phyloP scores from a whole-genome alignment of 2,113 vertebrate genomes.

The Kryptolebias marmoratus region DNA sequence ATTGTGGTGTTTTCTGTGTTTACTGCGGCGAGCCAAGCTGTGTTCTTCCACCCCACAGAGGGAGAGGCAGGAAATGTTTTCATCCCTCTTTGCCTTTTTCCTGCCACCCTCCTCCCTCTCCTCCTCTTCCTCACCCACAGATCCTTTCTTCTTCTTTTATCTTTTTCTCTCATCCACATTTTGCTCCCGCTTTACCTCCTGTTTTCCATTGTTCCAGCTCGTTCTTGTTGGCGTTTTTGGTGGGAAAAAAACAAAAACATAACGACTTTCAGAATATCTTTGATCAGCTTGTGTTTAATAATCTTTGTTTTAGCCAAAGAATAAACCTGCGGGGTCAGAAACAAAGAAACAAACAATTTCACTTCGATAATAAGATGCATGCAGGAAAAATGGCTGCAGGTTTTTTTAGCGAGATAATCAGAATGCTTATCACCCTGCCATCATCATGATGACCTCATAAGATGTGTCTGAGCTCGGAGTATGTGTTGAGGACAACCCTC shows the following conservation, averaged over 20 bases:
- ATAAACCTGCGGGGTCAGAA: no score
- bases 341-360: no score
- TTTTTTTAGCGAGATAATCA: no score
- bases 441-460: no score
- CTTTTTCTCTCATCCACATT: conserved; percentile 2
- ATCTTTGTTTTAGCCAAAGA: no score
- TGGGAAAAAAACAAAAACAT: not conserved
- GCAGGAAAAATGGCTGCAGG: no score
- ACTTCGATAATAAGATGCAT: no score
- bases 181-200: not conserved
- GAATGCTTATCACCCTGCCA: no score
- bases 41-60: conserved; percentile 56
- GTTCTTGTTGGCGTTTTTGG: not conserved
- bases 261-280: not conserved
- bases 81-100: conserved; percentile 28
- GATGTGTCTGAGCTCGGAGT: no score
- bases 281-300: not conserved
- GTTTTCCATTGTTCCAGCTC: not conserved
- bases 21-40: conserved; percentile 62
- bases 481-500: no score
- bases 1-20: conserved; percentile 66
- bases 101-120: conserved; percentile 13
- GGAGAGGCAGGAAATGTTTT: conserved; percentile 12
- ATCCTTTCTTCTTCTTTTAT: not conserved
- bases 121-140: conserved; percentile 9